These are phyloP conservation scores for Polyergus mexicanus DNA, from an alignment of 1,140 invertebrate genomes.

Conservation along the genomic window DNA sequence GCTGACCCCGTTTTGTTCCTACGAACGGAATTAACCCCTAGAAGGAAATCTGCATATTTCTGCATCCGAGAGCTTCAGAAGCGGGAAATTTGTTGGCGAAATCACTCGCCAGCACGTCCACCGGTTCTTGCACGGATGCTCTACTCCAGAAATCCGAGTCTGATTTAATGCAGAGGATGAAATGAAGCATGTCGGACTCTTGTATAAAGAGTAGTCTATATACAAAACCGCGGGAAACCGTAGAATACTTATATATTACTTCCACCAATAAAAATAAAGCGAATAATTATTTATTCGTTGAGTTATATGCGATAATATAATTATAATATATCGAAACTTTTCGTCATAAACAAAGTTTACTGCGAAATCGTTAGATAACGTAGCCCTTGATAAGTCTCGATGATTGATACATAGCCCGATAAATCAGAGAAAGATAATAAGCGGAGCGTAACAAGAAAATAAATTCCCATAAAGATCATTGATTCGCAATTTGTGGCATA, in stretches of 20 bases:
- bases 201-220: neutral
- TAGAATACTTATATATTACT: slow-evolving; percentile 32
- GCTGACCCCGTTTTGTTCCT: slow-evolving; percentile 48
- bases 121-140: slow-evolving; percentile 39
- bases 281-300: slow-evolving; percentile 20
- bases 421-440: slow-evolving; percentile 19
- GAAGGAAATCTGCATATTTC: slow-evolving; percentile 61
- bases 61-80: slow-evolving; percentile 57
- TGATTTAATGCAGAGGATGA: slow-evolving; percentile 43
- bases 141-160: slow-evolving; percentile 33
- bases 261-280: slow-evolving; percentile 11
- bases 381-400: neutral
- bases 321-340: neutral
- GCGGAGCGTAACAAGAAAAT: neutral
- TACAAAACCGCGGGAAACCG: neutral
- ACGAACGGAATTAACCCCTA: slow-evolving; percentile 52
- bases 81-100: slow-evolving; percentile 45
- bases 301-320: neutral
- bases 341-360: no score
- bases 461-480: slow-evolving; percentile 26
- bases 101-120: slow-evolving; percentile 44
- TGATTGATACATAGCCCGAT: neutral
- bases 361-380: neutral
- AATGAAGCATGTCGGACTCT: neutral
- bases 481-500: slow-evolving; percentile 21